Conservation (phyloP, 2,888 invertebrate genomes). For the Eilema griseolum region DNA sequence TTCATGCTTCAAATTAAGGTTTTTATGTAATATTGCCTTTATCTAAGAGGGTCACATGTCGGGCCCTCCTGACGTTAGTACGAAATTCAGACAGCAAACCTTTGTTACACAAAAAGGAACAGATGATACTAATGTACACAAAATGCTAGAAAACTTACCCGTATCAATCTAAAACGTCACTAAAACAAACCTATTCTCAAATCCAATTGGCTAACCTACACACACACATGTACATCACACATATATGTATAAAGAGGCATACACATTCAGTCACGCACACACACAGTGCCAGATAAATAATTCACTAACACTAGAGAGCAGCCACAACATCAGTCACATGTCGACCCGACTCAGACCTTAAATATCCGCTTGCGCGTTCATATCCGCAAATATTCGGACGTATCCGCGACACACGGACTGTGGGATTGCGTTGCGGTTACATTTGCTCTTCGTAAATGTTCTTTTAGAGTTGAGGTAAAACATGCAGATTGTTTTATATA, state of each 20-base stretch:
- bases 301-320: slow-evolving; percentile 43
- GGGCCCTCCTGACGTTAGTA: not conserved
- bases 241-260: not conserved
- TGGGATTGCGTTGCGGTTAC: slow-evolving; percentile 52
- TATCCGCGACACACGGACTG: slow-evolving; percentile 53
- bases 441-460: slow-evolving; percentile 38
- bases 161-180: slow-evolving; percentile 25
- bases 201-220: slow-evolving; percentile 24
- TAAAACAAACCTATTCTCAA: slow-evolving; percentile 33
- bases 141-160: slow-evolving; percentile 9
- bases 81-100: not conserved
- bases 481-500: slow-evolving; percentile 18
- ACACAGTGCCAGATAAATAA: slow-evolving; percentile 51
- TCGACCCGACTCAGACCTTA: slow-evolving; percentile 59
- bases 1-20: not conserved
- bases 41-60: not conserved
- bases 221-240: slow-evolving; percentile 14
- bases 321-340: slow-evolving; percentile 67
- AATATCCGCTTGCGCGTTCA: slow-evolving; percentile 50
- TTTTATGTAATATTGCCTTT: not conserved
- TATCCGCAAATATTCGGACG: slow-evolving; percentile 53
- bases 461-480: slow-evolving; percentile 26
- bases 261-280: slow-evolving; percentile 12
- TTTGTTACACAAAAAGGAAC: not conserved
- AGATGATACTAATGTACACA: slow-evolving; percentile 6